These are phyloP conservation scores for Orchestia grillus DNA, from an alignment of 1,140 invertebrate genomes.

Conservation along the genomic window DNA sequence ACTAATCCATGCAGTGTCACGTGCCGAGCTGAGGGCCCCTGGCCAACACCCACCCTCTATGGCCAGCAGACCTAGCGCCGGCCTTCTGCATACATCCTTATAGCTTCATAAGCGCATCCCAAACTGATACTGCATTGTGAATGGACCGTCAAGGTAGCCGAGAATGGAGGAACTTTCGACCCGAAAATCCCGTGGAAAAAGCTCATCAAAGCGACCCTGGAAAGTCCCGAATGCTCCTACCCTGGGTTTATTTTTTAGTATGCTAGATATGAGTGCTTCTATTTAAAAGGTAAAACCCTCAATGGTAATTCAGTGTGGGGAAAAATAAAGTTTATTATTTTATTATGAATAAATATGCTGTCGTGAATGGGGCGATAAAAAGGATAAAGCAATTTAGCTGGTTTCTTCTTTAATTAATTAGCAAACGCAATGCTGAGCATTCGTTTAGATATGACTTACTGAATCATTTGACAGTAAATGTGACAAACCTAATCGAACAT, in stretches of 20 bases:
- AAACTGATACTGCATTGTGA: conserved; percentile 1
- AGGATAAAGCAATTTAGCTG: too few species aligned
- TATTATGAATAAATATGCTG: background rate
- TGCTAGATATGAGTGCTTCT: background rate
- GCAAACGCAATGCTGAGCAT: too few species aligned
- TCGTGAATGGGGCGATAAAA: background rate
- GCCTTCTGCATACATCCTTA: conserved; percentile 11
- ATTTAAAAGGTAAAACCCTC: background rate
- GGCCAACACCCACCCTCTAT: background rate
- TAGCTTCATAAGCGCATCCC: background rate
- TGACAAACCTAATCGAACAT: too few species aligned
- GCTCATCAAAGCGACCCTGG: background rate
- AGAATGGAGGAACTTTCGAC: background rate
- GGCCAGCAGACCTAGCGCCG: background rate
- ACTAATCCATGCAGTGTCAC: conserved; percentile 23
- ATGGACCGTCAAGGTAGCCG: background rate
- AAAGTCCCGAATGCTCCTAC: background rate
- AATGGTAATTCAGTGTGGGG: too few species aligned
- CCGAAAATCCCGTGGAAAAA: background rate
- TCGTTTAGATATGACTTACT: too few species aligned
- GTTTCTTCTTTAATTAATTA: too few species aligned
- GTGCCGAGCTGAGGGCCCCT: background rate
- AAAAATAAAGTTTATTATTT: background rate
- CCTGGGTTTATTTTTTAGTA: background rate
- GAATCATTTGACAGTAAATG: too few species aligned